Evolutionary conservation across 2,797 vertebrate genomes (phyloP).

Genomic region (Gallinago solitaria): DNA sequence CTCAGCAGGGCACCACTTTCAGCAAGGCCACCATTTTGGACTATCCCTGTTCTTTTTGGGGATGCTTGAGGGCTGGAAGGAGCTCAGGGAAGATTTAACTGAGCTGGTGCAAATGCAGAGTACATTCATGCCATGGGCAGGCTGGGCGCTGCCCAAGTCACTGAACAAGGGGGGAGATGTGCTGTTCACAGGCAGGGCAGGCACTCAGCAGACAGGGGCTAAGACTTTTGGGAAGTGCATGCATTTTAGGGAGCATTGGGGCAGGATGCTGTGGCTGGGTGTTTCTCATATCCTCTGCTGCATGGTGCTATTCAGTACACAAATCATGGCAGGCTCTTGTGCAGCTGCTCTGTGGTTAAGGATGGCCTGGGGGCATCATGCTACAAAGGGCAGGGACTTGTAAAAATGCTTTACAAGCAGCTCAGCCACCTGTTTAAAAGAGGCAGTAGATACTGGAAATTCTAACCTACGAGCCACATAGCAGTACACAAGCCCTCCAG

Average conservation of each 20-base stretch:
- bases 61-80: neutral
- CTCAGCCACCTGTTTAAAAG: neutral
- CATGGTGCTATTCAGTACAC: neutral
- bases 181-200: neutral
- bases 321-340: neutral
- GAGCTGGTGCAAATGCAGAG: neutral
- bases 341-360: neutral
- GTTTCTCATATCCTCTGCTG: neutral
- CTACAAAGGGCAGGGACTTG: neutral
- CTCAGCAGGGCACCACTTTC: neutral
- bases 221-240: neutral
- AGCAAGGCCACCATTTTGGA: neutral
- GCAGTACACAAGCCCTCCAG: neutral
- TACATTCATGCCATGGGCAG: neutral
- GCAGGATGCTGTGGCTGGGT: neutral
- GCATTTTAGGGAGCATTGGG: rapidly evolving
- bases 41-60: neutral
- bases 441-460: neutral
- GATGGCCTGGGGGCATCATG: neutral
- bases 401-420: neutral
- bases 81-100: neutral
- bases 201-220: neutral
- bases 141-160: neutral
- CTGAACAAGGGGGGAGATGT: neutral
- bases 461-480: neutral